A percentile compares a stretch with the other conserved stretches of the same genome.
phyloP scores from a whole-genome alignment of 2,888 invertebrate species.

The Trisateles emortualis region DNA sequence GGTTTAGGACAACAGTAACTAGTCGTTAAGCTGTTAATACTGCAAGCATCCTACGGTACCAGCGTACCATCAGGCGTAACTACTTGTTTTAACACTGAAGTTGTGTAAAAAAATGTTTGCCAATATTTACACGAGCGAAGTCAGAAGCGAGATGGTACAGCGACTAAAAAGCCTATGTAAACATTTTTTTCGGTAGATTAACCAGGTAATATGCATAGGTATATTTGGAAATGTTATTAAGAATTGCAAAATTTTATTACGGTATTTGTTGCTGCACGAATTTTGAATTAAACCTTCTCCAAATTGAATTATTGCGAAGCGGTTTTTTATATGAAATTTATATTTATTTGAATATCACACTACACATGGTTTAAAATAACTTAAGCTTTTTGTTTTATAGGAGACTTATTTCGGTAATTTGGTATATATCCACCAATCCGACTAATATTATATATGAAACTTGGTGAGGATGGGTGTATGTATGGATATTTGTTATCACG shows the following conservation, averaged over 20 bases:
- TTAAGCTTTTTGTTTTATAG: too few species aligned
- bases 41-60: too few species aligned
- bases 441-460: too few species aligned
- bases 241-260: constrained; percentile 14
- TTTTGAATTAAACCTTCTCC: not conserved
- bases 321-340: not conserved
- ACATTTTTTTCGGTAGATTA: constrained; percentile 17
- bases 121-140: not conserved
- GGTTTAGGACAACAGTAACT: too few species aligned
- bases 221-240: constrained; percentile 17
- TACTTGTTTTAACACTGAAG: too few species aligned
- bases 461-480: too few species aligned
- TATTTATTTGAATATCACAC: not conserved
- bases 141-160: not conserved
- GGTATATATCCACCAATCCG: too few species aligned
- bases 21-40: too few species aligned
- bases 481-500: too few species aligned
- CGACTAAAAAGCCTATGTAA: constrained; percentile 4
- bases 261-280: constrained; percentile 7
- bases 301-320: not conserved
- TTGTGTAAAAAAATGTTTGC: too few species aligned
- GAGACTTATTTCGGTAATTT: too few species aligned
- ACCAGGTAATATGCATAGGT: not conserved
- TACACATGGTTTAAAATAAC: not conserved
- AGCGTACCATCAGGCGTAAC: too few species aligned